Conservation (phyloP, 2,797 vertebrate genomes). For the Lemur catta region DNA sequence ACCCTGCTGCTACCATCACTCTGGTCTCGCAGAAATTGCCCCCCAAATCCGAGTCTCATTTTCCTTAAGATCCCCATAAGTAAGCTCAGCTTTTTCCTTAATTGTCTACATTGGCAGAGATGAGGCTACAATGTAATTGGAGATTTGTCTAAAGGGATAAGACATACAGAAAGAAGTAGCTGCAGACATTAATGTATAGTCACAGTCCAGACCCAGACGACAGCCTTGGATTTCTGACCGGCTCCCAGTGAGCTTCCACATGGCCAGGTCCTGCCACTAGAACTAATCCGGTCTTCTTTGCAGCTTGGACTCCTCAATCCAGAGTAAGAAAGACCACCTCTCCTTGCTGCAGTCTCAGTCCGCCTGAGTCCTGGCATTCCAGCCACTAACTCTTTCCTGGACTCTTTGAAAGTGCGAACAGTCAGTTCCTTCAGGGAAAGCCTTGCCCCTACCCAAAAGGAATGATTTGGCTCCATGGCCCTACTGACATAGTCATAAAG, state of each 20-base stretch:
- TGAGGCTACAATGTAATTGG: background rate
- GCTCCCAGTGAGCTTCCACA: background rate
- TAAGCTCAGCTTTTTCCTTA: background rate
- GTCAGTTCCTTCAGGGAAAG: background rate
- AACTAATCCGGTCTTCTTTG: background rate
- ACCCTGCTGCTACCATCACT: background rate
- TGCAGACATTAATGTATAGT: background rate
- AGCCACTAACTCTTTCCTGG: background rate
- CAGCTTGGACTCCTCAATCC: background rate
- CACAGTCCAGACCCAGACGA: background rate
- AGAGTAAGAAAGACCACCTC: background rate
- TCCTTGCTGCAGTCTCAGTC: background rate
- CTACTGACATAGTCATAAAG: background rate
- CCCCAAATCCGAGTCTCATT: background rate
- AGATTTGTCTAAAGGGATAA: background rate
- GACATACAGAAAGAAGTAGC: background rate
- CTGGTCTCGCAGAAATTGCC: background rate
- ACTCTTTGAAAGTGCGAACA: background rate
- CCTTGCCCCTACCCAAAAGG: background rate
- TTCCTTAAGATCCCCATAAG: background rate
- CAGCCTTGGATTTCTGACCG: background rate
- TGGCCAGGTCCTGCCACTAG: background rate
- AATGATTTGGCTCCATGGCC: background rate
- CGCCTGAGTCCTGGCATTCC: background rate
- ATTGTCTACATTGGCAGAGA: background rate